Evolutionary conservation across 1,140 invertebrate genomes (phyloP), one percentile per base, ranked within the genome.

Genomic region (Sitophilus oryzae): DNA sequence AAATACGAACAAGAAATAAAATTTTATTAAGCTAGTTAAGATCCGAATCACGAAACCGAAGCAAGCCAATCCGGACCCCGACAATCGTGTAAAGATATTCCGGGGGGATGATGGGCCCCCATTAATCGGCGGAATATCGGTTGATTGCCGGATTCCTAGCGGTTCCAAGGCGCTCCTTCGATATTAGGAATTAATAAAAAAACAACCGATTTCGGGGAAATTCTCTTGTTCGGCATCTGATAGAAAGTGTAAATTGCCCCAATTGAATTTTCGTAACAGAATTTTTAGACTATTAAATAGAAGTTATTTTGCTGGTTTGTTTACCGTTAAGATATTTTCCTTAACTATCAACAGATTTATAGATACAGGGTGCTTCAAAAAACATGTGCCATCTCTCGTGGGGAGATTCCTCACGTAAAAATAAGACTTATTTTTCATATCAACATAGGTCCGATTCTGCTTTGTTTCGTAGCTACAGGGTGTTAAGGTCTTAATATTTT

Each of bases 1-100:
- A 30, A 30, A 30, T 30, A 30, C 25, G 25, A 30, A 52, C 38
- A 52, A 50, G 35, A 43, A 45, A 52, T 52, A 52, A 52, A 52
- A 52, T 52, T 52, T 52, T 52, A 52, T 52, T 52, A 45, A 38
- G 50, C 41, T 52, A 37, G 50, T 52, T 52, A 52, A 52, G 3
- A 43, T 19, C 50, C 50, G 45, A 52, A 52, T 52, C 50, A 52
- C 50, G 50, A 36, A 52, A 52, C 50, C 50, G 25, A 44, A 52
- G 42, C 50, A 37, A 52, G 42, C 50, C 50, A 34, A 52, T 52
- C 49, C 19, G 38, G 21, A 38, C 15, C 49, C 36, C 23, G 21
- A 52, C 36, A 35, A 41, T 43, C 49, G 38, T 52, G 49, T 43
- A 52, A 52, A 38, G 49, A 52, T 52, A 38, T 52, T 52, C 36